Base-by-base conservation (phyloP, 2,797 vertebrate genomes). In the Oophaga sylvatica region DNA sequence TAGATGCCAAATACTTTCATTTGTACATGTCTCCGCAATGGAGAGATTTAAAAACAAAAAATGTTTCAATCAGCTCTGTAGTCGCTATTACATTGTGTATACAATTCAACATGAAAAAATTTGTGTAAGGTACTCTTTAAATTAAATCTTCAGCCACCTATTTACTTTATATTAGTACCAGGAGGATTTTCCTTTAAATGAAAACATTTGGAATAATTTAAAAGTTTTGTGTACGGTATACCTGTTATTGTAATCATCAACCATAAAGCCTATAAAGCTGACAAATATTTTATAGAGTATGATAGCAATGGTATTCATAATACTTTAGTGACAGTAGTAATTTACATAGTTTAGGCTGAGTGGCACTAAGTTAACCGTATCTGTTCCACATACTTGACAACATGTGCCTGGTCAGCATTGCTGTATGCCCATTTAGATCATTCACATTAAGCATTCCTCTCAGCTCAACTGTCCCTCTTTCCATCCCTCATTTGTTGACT, bases 401-500 rank as follows among this genome's bases (percentile, higher is more conserved):
- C 75, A 45, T 35, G 17, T 81, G 57, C 68, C 67, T 29, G n/a
- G 79, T 80, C 79, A 75, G 65, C 78, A 53, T 35, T 53, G 57
- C 79, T 31, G 31, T 13, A 9, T 87, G 78, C 78, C 35, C 22
- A 60, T 22, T 68, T 77, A 77, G 71, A 86, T 73, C 80, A 73
- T 71, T 78, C 75, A 45, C 63, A 86, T 70, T 83, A 70, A 73
- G 53, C 84, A 83, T 86, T 89, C 63, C 68, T 62, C 84, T 83
- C 79, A n/a, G 20, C 31, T 68, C 70, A 83, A 80, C 80, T 86
- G 80, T 86, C 84, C 71, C 20, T 81, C 70, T 86, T 89, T 86
- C 88, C 57, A 86, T 83, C 67, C 65, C 75, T 83, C 57, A 80
- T 86, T 89, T 89, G 84, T 89, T 89, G 88, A 89, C 84, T 89